Percentiles rank a stretch among this genome's conserved stretches.
phyloP scores from a whole-genome alignment of 2,113 vertebrate species.

The Fulmarus glacialis region DNA sequence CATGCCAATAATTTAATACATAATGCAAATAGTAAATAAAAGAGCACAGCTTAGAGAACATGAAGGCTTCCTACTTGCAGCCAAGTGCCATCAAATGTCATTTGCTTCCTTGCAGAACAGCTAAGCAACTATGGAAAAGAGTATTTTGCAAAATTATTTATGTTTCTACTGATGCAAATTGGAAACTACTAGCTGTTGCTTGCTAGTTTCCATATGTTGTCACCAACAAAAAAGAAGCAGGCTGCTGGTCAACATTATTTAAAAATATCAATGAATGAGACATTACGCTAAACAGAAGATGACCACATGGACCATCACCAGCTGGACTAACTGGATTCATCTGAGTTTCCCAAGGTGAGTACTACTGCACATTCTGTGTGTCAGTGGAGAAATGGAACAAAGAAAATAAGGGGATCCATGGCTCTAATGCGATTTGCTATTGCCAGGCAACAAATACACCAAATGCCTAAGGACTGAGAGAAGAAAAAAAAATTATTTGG shows the following conservation, averaged over 20 bases:
- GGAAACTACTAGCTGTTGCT: background rate
- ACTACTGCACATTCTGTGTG: background rate
- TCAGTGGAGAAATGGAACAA: background rate
- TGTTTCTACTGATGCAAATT: background rate
- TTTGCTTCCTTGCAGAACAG: background rate
- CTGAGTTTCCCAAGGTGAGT: background rate
- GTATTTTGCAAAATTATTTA: background rate
- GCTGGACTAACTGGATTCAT: background rate
- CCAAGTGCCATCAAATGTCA: background rate
- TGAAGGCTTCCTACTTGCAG: background rate
- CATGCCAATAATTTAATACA: background rate
- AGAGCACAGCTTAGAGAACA: background rate
- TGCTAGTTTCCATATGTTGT: background rate
- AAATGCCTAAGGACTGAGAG: background rate
- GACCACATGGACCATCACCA: background rate
- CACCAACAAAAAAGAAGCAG: background rate
- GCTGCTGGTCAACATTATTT: background rate
- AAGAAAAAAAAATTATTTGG: background rate
- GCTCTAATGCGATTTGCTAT: background rate
- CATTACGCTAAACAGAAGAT: background rate
- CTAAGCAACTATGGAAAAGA: background rate
- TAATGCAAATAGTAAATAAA: conserved; percentile 4
- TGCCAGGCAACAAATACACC: background rate
- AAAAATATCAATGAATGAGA: background rate
- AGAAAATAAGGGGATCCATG: background rate